Evolutionary conservation across 2,888 invertebrate genomes (phyloP).

Genomic region (Opisthograptis luteolata): DNA sequence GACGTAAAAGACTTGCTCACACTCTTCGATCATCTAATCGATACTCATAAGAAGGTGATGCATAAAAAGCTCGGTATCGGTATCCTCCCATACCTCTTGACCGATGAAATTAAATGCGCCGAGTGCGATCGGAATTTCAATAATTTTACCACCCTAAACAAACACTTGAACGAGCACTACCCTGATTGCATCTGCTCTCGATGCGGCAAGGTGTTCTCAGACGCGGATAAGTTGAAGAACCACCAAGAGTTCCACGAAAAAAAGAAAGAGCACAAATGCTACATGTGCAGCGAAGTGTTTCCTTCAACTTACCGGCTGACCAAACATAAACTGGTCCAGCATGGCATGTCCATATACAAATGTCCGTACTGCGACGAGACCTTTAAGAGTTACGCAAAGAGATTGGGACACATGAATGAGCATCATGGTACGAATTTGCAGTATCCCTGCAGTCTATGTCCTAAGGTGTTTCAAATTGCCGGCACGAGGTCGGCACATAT

Average conservation of each 20-base stretch:
- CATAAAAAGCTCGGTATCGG: slow-evolving; percentile 54
- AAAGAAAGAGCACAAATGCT: slow-evolving; percentile 1
- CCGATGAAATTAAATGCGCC: slow-evolving; percentile 55
- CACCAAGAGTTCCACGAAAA: background rate
- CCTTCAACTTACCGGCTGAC: slow-evolving; percentile 33
- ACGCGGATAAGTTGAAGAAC: background rate
- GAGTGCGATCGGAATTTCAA: slow-evolving; percentile 60
- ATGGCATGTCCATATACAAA: slow-evolving; percentile 48
- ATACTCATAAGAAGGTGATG: slow-evolving; percentile 55
- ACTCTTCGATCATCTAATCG: slow-evolving; percentile 58
- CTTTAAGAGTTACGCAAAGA: slow-evolving; percentile 52
- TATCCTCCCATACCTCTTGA: slow-evolving; percentile 59
- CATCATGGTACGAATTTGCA: slow-evolving; percentile 49
- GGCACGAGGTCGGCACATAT: background rate
- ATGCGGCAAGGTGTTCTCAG: slow-evolving; percentile 59
- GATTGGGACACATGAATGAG: slow-evolving; percentile 40
- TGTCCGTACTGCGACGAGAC: slow-evolving; percentile 42
- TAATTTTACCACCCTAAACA: slow-evolving; percentile 63
- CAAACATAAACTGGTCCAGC: slow-evolving; percentile 40
- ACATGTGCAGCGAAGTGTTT: slow-evolving; percentile 51
- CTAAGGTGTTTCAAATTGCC: slow-evolving; percentile 57
- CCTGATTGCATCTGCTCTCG: slow-evolving; percentile 68
- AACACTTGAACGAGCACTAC: slow-evolving; percentile 67
- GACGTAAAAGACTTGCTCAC: slow-evolving; percentile 47
- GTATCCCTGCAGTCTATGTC: slow-evolving; percentile 67